Evolutionary conservation across 2,888 invertebrate genomes (phyloP).

Genomic region (Tinea semifulvella): DNA sequence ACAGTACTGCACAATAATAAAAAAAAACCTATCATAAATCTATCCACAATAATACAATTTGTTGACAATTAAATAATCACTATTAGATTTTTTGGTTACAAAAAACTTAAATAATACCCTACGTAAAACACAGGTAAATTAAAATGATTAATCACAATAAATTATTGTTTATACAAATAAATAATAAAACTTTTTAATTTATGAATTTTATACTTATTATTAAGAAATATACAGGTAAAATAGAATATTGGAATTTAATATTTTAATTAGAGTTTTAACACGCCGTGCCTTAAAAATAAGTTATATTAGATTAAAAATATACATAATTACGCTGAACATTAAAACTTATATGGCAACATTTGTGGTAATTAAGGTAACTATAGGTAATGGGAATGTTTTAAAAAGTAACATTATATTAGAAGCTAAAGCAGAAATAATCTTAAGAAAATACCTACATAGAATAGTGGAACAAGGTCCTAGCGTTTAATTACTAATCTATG

Average conservation of each 20-base stretch:
- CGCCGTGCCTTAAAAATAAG: background rate
- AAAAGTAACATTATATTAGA: no score
- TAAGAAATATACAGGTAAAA: conserved; percentile 1
- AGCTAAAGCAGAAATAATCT: no score
- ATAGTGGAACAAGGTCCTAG: no score
- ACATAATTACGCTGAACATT: no score
- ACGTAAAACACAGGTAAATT: conserved; percentile 1
- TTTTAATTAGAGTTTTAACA: conserved; percentile 6
- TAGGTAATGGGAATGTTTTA: no score
- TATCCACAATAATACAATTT: conserved; percentile 33
- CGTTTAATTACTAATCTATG: no score
- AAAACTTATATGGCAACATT: conserved; percentile 50
- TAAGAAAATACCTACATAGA: no score
- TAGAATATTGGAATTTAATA: conserved; percentile 1
- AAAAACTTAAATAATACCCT: conserved; percentile 31
- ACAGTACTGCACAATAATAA: conserved; percentile 59
- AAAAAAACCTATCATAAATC: conserved; percentile 18
- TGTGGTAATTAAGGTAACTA: conserved; percentile 54
- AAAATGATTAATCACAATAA: conserved; percentile 40
- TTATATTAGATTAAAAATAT: no score
- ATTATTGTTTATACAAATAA: background rate
- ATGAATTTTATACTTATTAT: background rate
- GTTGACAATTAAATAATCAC: conserved; percentile 46
- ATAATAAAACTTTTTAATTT: background rate
- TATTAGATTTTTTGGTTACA: conserved; percentile 64